phyloP scores from a whole-genome alignment of 2,888 invertebrate genomes.

The Drosophila infuscata region DNA sequence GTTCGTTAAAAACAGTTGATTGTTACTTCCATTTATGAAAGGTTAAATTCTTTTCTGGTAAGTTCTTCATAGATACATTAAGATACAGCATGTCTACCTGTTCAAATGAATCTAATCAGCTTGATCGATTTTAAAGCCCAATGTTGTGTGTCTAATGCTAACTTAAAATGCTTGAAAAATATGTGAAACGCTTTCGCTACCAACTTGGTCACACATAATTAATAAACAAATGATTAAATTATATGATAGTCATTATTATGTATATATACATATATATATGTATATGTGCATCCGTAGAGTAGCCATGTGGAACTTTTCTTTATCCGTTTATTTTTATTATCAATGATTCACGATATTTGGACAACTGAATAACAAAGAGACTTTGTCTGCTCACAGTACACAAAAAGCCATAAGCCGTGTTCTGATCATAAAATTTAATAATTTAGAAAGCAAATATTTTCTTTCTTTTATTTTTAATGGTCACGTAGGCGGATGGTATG shows the following conservation, averaged over 20 bases:
- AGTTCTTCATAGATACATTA: not conserved
- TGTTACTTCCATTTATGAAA: not conserved
- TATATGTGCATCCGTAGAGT: not conserved
- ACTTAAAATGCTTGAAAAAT: slow-evolving; percentile 19
- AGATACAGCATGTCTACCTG: too few relatives aligned
- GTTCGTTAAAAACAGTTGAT: not conserved
- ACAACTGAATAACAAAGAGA: slow-evolving; percentile 40
- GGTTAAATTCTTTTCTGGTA: too few relatives aligned
- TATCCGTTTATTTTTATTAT: not conserved
- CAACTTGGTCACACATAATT: slow-evolving; percentile 9
- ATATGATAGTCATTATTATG: not conserved
- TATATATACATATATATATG: not conserved
- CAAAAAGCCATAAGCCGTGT: not conserved
- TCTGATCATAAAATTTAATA: not conserved
- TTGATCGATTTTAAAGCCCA: slow-evolving; percentile 52
- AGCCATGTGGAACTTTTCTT: not conserved
- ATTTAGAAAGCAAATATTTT: not conserved
- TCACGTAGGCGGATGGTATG: not conserved
- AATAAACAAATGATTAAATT: slow-evolving; percentile 16
- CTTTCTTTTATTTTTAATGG: not conserved
- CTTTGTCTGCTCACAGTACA: slow-evolving; percentile 1
- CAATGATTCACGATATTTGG: slow-evolving; percentile 53
- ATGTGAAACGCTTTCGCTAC: slow-evolving; percentile 9
- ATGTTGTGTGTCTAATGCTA: slow-evolving; percentile 10
- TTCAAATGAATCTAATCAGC: slow-evolving; percentile 37